Evolutionary conservation across 2,113 vertebrate genomes (phyloP).

Genomic region (Charina bottae): DNA sequence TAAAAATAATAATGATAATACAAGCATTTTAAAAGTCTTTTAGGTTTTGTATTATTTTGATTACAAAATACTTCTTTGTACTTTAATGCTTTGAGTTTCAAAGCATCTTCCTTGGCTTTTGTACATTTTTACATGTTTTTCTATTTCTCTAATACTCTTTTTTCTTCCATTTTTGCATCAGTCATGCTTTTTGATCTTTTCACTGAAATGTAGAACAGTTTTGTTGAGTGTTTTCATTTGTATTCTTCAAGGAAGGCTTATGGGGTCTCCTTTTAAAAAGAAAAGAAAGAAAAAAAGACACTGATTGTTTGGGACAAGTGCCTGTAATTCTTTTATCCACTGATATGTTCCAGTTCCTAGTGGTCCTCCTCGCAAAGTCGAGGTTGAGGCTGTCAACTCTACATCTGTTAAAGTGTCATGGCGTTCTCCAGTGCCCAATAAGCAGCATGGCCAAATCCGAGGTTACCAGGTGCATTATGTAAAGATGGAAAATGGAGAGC

Average conservation of each 20-base stretch:
- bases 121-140: constrained; percentile 90
- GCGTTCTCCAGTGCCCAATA: constrained; percentile 96
- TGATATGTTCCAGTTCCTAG: constrained; percentile 99
- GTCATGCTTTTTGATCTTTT: constrained; percentile 96
- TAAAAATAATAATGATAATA: constrained; percentile 42
- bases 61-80: constrained; percentile 77
- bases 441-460: constrained; percentile 97
- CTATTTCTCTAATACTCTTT: constrained; percentile 91
- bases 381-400: constrained; percentile 99
- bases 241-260: constrained; percentile 80
- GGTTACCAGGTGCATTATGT: constrained; percentile 99
- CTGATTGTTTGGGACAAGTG: constrained; percentile 78
- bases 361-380: constrained; percentile 99
- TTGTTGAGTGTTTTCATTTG: constrained; percentile 76
- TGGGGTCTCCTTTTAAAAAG: constrained; percentile 77
- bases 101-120: constrained; percentile 97
- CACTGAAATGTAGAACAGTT: constrained; percentile 79
- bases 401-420: constrained; percentile 98
- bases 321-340: constrained; percentile 94
- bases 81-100: constrained; percentile 89
- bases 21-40: constrained; percentile 61
- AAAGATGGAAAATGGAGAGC: constrained; percentile 95
- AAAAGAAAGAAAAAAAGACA: constrained; percentile 58
- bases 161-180: constrained; percentile 96
- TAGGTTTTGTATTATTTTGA: constrained; percentile 73